A percentile compares a stretch with the other conserved stretches of the same genome.
Conservation (phyloP, 2,113 vertebrate species). For the Struthio camelus region DNA sequence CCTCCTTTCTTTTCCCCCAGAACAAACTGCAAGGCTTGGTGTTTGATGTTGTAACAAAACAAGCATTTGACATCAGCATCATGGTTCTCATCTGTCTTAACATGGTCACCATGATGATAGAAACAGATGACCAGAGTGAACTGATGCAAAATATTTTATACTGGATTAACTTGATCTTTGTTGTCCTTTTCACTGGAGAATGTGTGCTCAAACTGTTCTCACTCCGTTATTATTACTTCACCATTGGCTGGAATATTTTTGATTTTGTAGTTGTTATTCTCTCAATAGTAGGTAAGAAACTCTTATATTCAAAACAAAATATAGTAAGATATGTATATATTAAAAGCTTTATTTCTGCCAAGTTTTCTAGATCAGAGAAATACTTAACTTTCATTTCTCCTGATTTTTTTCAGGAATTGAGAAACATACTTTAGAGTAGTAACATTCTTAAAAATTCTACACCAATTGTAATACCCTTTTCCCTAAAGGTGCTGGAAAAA, state of each 20-base stretch:
- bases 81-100: slow-evolving; percentile 97
- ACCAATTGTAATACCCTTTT: not conserved
- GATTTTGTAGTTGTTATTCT: slow-evolving; percentile 97
- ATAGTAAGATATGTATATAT: not conserved
- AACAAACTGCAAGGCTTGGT: slow-evolving; percentile 92
- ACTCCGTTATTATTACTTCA: slow-evolving; percentile 94
- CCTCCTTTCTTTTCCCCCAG: slow-evolving; percentile 73
- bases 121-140: slow-evolving; percentile 80
- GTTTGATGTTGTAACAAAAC: slow-evolving; percentile 90
- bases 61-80: slow-evolving; percentile 92
- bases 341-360: not conserved
- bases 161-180: slow-evolving; percentile 86
- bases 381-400: not conserved
- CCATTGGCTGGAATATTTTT: slow-evolving; percentile 95
- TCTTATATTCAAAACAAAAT: not conserved
- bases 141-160: slow-evolving; percentile 66
- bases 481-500: not conserved
- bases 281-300: slow-evolving; percentile 91
- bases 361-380: not conserved
- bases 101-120: slow-evolving; percentile 98
- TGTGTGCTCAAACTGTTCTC: slow-evolving; percentile 92
- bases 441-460: not conserved
- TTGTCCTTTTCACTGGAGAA: slow-evolving; percentile 90
- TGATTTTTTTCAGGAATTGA: not conserved
- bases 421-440: not conserved